A percentile compares a stretch with the other conserved stretches of the same genome.
Evolutionary conservation across 2,888 invertebrate species (phyloP).

Genomic region (Eupithecia subfuscata): DNA sequence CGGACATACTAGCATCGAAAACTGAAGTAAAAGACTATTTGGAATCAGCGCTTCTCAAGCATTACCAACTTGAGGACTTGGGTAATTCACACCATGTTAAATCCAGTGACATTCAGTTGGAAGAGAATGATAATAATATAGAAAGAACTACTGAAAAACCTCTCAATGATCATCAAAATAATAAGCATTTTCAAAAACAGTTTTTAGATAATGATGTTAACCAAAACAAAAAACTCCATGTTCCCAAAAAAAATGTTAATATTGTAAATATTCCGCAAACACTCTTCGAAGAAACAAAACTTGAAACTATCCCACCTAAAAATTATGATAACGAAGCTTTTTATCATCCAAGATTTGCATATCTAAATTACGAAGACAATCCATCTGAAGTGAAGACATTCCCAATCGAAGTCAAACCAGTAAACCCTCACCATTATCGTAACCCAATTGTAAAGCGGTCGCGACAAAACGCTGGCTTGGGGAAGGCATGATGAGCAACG

Average conservation of each 20-base stretch:
- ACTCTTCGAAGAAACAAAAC: not conserved
- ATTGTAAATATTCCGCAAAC: not conserved
- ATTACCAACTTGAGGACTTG: constrained; percentile 12
- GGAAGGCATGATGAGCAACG: no score
- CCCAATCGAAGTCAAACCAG: not conserved
- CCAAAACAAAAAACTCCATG: not conserved
- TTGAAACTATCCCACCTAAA: not conserved
- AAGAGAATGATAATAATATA: not conserved
- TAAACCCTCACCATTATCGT: not conserved
- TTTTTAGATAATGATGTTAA: not conserved
- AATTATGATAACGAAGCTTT: constrained; percentile 2
- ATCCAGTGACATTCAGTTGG: constrained; percentile 11
- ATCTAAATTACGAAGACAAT: not conserved
- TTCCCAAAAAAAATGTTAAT: not conserved
- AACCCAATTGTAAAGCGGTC: not conserved
- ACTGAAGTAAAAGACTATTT: constrained; percentile 15
- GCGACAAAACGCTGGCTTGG: no score
- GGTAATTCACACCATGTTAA: constrained; percentile 19
- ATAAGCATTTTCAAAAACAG: not conserved
- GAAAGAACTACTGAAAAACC: not conserved
- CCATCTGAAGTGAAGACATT: not conserved
- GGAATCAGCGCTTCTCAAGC: not conserved
- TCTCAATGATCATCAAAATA: not conserved
- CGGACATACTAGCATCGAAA: constrained; percentile 7
- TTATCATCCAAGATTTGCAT: constrained; percentile 14